A percentile compares a stretch with the other conserved stretches of the same genome.
Conservation (phyloP, 2,113 vertebrate species). For the Datnioides undecimradiatus region DNA sequence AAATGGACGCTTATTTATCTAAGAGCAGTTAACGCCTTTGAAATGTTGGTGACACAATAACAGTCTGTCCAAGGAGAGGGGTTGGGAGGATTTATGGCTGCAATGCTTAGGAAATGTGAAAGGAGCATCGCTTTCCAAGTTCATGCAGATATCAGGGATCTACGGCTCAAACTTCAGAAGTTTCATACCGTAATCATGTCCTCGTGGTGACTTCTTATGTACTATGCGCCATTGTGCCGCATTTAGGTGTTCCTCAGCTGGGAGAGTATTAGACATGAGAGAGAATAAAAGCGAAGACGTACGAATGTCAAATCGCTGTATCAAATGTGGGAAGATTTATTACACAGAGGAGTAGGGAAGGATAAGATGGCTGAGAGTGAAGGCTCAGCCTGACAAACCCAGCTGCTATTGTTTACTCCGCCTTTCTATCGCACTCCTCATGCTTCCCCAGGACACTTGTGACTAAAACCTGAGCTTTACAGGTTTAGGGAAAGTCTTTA, state of each 20-base stretch:
- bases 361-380: neutral
- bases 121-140: neutral
- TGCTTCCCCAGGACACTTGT: neutral
- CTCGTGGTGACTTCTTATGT: neutral
- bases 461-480: neutral
- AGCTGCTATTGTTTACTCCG: neutral
- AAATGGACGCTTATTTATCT: constrained; percentile 82
- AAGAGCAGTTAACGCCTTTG: constrained; percentile 84
- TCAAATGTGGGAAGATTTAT: neutral
- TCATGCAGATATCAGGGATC: neutral
- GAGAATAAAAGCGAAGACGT: neutral
- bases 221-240: too few species aligned
- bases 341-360: neutral
- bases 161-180: neutral
- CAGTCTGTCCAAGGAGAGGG: constrained; percentile 14
- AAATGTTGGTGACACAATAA: constrained; percentile 36
- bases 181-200: neutral
- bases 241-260: neutral
- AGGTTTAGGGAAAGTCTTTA: neutral
- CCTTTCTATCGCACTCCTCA: neutral
- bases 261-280: neutral
- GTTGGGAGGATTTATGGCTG: constrained; percentile 31
- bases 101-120: neutral
- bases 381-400: neutral
- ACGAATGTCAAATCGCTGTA: neutral